Evolutionary conservation across 2,888 invertebrate genomes (phyloP), one percentile per base, ranked within the genome.

Genomic region (Chymomyza procnemis): DNA sequence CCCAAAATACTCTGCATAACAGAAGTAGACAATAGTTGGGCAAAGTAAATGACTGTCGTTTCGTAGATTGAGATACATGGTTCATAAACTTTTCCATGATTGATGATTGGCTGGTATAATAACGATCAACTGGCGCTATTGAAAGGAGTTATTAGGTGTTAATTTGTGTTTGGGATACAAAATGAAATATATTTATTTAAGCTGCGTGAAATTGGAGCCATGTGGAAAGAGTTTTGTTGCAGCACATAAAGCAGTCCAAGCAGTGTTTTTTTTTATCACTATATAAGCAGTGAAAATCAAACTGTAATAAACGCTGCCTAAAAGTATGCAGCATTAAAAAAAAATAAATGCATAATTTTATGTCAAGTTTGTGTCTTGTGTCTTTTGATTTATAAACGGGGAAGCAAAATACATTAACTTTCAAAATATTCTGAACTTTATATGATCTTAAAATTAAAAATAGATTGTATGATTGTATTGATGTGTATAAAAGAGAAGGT

Each of bases 291-390:
- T 41, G 34, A 9, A 12, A 14, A 1, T 41, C 9, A 50, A 50
- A 50, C 50, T 50, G n/a, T 50, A n/a, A n/a, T 0, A 4, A 12
- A 0, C 1, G 0, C 1, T 0, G 18, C 52, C 0, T 2, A 58
- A 56, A 59, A 57, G 56, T 71, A 74, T 61, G 64, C 67, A 22
- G 54, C 21, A 46, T 1, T n/a, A n/a, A n/a, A n/a, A n/a, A n/a
- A n/a, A n/a, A n/a, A 0, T 4, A 12, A 9, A 0, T 19, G 0
- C 8, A 5, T 5, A 2, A 0, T n/a, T 9, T 16, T 22, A n/a
- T 47, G 48, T 12, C 48, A 67, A 73, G 84, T 80, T 85, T 57
- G 74, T 83, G 64, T 18, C 73, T 50, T 73, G 67, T 75, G 75
- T 78, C 78, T 55, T 80, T 75, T 22, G 56, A 55, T 41, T 12